Evolutionary conservation across 1,140 invertebrate genomes (phyloP).

Genomic region (Drosophila ananassae): DNA sequence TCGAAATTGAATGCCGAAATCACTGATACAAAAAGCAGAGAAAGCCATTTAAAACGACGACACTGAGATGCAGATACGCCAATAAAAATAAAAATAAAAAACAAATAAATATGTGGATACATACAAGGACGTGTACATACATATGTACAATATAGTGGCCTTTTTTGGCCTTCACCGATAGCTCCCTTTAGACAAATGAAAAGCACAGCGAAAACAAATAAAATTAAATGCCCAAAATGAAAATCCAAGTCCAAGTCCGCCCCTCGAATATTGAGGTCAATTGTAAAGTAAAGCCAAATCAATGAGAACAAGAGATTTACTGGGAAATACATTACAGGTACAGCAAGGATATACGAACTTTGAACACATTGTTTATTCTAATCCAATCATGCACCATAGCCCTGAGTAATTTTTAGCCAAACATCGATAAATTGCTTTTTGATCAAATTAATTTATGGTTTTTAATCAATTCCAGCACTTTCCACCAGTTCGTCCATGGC

Average conservation of each 20-base stretch:
- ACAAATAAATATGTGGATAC: constrained; percentile 10
- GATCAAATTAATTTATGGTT: constrained; percentile 15
- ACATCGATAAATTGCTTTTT: background rate
- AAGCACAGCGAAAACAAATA: constrained; percentile 50
- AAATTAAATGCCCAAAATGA: constrained; percentile 53
- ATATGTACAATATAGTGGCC: background rate
- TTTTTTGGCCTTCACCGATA: background rate
- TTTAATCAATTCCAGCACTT: constrained; percentile 26
- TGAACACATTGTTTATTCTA: background rate
- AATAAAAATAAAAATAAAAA: constrained; percentile 26
- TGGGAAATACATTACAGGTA: background rate
- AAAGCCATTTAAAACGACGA: constrained; percentile 28
- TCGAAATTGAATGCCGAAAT: constrained; percentile 38
- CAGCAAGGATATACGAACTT: background rate
- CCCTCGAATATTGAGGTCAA: background rate
- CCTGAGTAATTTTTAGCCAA: background rate
- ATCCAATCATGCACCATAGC: constrained; percentile 5
- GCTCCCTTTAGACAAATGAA: constrained; percentile 20
- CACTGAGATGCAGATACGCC: constrained; percentile 37
- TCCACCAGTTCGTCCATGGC: background rate
- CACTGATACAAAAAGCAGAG: constrained; percentile 24
- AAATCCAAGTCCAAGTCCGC: constrained; percentile 4
- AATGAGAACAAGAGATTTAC: background rate
- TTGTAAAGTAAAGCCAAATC: constrained; percentile 18
- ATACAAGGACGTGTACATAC: background rate